A percentile compares a stretch with the other conserved stretches of the same genome.
Conservation (phyloP, 1,140 invertebrate species). For the Papilio polyxenes region DNA sequence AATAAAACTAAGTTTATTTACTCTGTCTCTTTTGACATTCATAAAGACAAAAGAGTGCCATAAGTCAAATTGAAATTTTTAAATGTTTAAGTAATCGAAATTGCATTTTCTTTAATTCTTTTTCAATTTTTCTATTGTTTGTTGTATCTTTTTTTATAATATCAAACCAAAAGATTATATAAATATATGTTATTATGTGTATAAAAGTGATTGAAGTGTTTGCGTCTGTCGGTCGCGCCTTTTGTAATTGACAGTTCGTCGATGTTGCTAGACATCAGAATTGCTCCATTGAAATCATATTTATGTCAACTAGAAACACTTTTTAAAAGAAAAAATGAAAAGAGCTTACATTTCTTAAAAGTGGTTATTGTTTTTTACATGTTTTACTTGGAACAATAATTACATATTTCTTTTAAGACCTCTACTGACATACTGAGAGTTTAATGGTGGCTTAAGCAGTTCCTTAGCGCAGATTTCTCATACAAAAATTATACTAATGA, state of each 20-base stretch:
- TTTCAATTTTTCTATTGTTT: no score
- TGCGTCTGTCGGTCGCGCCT: background rate
- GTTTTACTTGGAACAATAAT: background rate
- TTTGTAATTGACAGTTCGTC: constrained; percentile 15
- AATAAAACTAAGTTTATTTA: no score
- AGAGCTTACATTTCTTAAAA: background rate
- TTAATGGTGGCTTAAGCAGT: no score
- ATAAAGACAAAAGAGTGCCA: no score
- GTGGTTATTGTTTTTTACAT: background rate
- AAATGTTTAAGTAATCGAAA: no score
- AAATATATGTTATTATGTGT: background rate
- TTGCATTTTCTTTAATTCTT: no score
- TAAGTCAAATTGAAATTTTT: no score
- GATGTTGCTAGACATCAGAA: constrained; percentile 12
- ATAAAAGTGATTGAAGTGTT: constrained; percentile 6
- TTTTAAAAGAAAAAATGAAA: background rate
- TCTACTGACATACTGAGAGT: no score
- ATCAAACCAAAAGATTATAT: background rate
- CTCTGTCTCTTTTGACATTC: no score
- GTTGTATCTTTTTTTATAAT: no score
- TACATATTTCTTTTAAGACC: background rate
- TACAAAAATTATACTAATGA: no score
- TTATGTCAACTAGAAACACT: constrained; percentile 13
- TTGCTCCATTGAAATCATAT: background rate
- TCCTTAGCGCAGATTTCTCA: no score